Conservation (phyloP, 2,113 vertebrate species). For the Lanius collurio region DNA sequence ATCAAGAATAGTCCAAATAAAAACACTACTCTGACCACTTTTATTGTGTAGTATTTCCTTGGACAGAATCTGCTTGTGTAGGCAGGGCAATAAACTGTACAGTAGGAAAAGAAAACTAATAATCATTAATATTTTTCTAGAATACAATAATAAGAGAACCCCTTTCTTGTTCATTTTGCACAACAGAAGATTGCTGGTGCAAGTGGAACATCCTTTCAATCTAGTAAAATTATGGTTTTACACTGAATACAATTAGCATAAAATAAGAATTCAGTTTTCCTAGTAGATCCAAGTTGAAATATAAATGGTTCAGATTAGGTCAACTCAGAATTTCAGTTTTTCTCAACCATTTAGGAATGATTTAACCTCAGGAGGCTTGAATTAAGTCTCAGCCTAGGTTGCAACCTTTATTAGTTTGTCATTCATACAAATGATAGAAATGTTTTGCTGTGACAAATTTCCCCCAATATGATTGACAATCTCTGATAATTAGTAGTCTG, state of each 20-base stretch:
- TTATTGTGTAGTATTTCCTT: background rate
- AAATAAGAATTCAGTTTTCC: background rate
- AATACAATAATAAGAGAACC: background rate
- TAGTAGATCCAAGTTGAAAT: background rate
- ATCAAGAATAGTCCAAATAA: background rate
- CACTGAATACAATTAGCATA: background rate
- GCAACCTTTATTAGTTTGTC: background rate
- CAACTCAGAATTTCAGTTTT: background rate
- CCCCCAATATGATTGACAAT: background rate
- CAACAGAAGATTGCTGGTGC: background rate
- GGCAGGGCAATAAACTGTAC: background rate
- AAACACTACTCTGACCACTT: background rate
- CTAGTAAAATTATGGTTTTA: background rate
- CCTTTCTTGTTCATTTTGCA: background rate
- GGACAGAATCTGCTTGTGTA: background rate
- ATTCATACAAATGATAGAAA: background rate
- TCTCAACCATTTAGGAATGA: background rate
- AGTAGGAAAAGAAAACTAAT: background rate
- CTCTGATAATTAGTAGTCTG: background rate
- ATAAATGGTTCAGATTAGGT: background rate
- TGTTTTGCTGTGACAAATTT: background rate
- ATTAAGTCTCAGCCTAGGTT: background rate
- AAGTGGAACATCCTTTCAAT: background rate
- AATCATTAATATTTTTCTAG: background rate
- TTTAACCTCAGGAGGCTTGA: background rate